Base-by-base conservation (phyloP, 2,888 invertebrate genomes). In the Leptinotarsa peninsularis region DNA sequence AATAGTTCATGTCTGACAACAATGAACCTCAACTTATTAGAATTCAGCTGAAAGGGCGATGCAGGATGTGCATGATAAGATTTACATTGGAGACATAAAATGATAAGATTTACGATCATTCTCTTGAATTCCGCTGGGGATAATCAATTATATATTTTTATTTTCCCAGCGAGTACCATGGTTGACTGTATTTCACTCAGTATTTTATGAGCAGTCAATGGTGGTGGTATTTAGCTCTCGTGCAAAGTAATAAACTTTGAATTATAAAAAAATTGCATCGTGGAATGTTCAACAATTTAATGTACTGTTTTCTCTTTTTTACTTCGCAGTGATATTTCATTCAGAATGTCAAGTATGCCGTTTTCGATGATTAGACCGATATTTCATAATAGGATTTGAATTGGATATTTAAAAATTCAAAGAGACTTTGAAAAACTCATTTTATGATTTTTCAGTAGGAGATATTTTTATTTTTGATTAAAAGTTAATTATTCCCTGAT, bases 1-100 rank as follows among this genome's bases (percentile, higher is more conserved):
- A 63, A 60, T 60, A 60, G 63, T 33, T 63, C 63, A 63, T 63
- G 63, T 33, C 43, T 63, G 33, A 63, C 63, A 63, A 63, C 63
- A 63, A 63, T 63, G 63, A 43, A 43, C 63, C 17, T 43, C 63
- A 63, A 63, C 43, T 63, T 43, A 63, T 63, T 63, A 63, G 10
- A 63, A 63, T 63, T 33, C 63, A 27, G 4, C n/a, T 63, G 43
- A 17, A 63, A 63, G 63, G 63, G 63, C 63, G 63, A 33, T 63
- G n/a, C 63, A 63, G 63, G 63, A 63, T 63, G 63, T 63, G 43
- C 63, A 63, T 63, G 63, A 43, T 63, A 63, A 63, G 63, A 63
- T 63, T 63, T 63, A 63, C 63, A 63, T 63, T 63, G 17, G 33
- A 63, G 63, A 33, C 63, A 63, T 63, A 63, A 63, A 63, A 63